Base-by-base conservation (phyloP, 2,888 invertebrate genomes). In the Crematogaster levior region DNA sequence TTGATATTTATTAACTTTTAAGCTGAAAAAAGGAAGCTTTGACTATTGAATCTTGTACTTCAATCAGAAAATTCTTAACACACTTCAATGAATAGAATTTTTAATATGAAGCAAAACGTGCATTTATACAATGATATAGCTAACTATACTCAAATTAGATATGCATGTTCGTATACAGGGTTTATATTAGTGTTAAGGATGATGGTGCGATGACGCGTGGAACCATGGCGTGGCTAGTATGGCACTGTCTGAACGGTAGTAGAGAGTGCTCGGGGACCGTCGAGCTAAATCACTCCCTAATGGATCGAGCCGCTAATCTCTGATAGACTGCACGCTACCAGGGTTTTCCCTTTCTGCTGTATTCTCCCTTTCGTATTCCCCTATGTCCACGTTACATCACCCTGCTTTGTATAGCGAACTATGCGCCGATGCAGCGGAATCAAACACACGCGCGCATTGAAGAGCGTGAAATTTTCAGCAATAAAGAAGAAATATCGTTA, bases 261-360 rank as follows among this genome's bases (percentile, higher is more conserved):
- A 70, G 56, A 84, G 79, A 85, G 82, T 88, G 90, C 87, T 92
- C 77, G 86, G 91, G 88, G 92, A 91, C 90, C 90, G 90, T 88
- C 90, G 85, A 87, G 87, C 89, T 91, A 91, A 92, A 92, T 93
- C 92, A 93, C 89, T 89, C 90, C 88, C 90, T 92, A 92, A 93
- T 92, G 92, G 91, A 93, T 92, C 91, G 92, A 88, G 84, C 89
- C 88, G 91, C 91, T 93, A 92, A 93, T 93, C 92, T 92, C 90
- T 91, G 92, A 92, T 91, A 91, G 92, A 91, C 90, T 92, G 89
- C 90, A 72, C 83, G 85, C 83, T 83, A 83, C 86, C 75, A 77
- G 60, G 58, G 74, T 81, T 73, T 21, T 73, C 48, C 70, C 53
- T 51, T 63, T 73, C 48, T 66, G 56, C 74, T 51, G 63, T 83